These are phyloP conservation scores for Vulpes ferrilata DNA, from an alignment of 2,113 vertebrate genomes.

Conservation along the genomic window DNA sequence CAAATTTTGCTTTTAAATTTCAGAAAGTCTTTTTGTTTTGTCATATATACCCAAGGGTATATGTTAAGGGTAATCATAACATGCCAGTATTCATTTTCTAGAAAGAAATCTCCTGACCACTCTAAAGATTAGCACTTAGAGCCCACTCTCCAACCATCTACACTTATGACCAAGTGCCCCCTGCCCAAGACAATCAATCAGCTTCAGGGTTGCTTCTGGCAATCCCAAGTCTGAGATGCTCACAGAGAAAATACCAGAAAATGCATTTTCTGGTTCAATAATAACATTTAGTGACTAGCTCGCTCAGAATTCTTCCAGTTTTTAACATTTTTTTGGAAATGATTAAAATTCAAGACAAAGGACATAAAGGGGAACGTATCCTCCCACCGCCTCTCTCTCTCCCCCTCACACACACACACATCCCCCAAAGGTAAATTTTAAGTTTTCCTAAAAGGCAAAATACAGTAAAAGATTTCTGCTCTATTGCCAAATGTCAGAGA, in stretches of 20 bases:
- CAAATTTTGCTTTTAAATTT: constrained; percentile 48
- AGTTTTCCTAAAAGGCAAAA: constrained; percentile 51
- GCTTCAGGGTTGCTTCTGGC: background rate
- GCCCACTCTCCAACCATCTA: background rate
- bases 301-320: constrained; percentile 37
- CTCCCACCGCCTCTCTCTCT: too few relatives aligned
- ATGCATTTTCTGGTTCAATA: background rate
- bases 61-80: constrained; percentile 43
- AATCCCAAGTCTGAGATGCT: background rate
- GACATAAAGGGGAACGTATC: background rate
- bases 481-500: background rate
- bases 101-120: constrained; percentile 34
- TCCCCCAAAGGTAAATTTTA: background rate
- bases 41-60: background rate
- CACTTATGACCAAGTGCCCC: background rate
- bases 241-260: background rate
- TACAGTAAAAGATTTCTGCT: constrained; percentile 33
- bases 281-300: background rate
- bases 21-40: constrained; percentile 38
- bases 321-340: constrained; percentile 61
- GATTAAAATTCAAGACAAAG: constrained; percentile 53
- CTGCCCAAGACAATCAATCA: background rate
- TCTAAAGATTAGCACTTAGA: background rate
- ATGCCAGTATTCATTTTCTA: constrained; percentile 19
- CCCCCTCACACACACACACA: background rate